These are phyloP conservation scores for Phytoseiulus persimilis DNA, from an alignment of 2,888 invertebrate genomes.

Conservation along the genomic window DNA sequence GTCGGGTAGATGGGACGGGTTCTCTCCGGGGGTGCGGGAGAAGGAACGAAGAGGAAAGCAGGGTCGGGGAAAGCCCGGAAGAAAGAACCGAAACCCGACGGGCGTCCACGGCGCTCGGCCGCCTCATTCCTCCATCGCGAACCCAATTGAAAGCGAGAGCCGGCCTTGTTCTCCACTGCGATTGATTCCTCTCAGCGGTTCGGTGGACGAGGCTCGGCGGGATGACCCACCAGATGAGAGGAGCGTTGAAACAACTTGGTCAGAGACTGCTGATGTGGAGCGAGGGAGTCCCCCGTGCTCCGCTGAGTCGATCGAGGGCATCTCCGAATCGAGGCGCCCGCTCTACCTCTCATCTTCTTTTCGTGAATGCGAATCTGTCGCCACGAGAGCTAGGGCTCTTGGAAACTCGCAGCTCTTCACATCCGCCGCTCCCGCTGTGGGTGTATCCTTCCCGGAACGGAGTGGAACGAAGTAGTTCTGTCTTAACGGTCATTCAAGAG, in stretches of 20 bases:
- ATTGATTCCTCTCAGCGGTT: background rate
- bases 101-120: background rate
- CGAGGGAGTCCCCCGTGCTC: too few relatives aligned
- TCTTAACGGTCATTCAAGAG: too few relatives aligned
- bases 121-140: background rate
- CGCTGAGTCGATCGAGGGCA: too few relatives aligned
- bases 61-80: background rate
- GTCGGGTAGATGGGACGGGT: background rate
- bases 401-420: too few relatives aligned
- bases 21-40: background rate
- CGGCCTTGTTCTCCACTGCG: background rate
- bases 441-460: too few relatives aligned
- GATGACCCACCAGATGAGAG: background rate
- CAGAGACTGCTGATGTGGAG: too few relatives aligned
- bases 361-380: background rate
- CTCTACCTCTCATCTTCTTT: background rate
- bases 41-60: background rate
- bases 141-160: background rate
- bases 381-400: background rate
- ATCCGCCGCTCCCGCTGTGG: too few relatives aligned
- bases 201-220: background rate
- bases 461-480: too few relatives aligned
- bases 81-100: background rate
- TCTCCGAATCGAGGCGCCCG: too few relatives aligned
- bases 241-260: too few relatives aligned